These are phyloP conservation scores for Rhombomys opimus DNA, from an alignment of 2,113 vertebrate genomes.

Conservation along the genomic window DNA sequence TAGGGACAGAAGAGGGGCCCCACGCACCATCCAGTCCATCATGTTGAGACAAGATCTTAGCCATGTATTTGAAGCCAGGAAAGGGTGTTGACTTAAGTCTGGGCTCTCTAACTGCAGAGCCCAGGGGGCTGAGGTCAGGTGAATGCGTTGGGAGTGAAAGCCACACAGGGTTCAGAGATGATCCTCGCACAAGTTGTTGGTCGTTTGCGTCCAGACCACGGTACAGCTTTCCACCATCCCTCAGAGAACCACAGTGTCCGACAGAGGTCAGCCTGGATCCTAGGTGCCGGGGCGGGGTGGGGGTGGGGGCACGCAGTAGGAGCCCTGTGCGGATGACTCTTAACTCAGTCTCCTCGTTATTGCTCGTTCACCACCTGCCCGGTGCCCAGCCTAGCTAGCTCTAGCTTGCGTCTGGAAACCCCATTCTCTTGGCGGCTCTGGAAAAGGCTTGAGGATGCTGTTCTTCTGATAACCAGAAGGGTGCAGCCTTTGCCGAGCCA, in stretches of 20 bases:
- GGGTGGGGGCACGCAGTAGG: background rate
- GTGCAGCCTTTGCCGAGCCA: constrained; percentile 54
- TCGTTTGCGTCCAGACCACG: background rate
- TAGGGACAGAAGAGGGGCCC: background rate
- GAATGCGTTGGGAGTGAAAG: background rate
- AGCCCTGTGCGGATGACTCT: background rate
- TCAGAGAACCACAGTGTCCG: background rate
- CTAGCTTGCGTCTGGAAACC: background rate
- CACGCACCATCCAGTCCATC: background rate
- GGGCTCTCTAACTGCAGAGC: background rate
- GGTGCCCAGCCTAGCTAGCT: rapidly evolving
- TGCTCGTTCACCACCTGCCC: background rate
- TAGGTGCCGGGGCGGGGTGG: background rate
- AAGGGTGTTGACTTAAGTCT: background rate
- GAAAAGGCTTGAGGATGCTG: background rate
- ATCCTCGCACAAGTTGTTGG: background rate
- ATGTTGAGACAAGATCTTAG: background rate
- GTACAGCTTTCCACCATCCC: background rate
- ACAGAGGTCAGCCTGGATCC: background rate
- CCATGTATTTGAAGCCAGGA: background rate
- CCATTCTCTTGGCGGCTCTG: background rate
- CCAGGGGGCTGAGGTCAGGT: background rate
- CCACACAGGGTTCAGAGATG: background rate
- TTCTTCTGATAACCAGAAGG: constrained; percentile 54
- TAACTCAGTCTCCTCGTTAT: background rate